Evolutionary conservation across 2,888 invertebrate genomes (phyloP).

Genomic region (Cerastis rubricosa): DNA sequence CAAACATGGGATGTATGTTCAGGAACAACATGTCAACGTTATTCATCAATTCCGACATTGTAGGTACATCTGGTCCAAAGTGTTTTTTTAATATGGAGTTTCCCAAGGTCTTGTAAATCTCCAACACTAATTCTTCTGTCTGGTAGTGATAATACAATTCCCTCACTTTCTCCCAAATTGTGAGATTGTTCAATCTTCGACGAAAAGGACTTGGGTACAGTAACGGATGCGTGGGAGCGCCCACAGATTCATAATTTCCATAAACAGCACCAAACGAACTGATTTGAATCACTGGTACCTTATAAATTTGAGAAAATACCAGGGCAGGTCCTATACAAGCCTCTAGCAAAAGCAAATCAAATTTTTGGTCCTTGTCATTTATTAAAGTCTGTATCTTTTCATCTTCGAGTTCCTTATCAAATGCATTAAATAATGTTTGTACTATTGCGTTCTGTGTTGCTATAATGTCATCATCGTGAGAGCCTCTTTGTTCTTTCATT

Average conservation of each 20-base stretch:
- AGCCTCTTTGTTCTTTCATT: not conserved
- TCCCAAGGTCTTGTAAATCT: not conserved
- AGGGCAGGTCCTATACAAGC: slow-evolving; percentile 55
- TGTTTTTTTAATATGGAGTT: slow-evolving; percentile 41
- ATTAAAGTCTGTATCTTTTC: slow-evolving; percentile 65
- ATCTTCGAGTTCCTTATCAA: slow-evolving; percentile 45
- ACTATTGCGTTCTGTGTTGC: slow-evolving; percentile 26
- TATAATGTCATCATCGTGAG: slow-evolving; percentile 4
- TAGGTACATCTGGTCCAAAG: slow-evolving; percentile 65
- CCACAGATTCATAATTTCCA: slow-evolving; percentile 63
- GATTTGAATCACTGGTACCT: slow-evolving; percentile 71
- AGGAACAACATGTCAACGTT: slow-evolving; percentile 72
- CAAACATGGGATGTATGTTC: slow-evolving; percentile 71
- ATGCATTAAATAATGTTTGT: slow-evolving; percentile 27
- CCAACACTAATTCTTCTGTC: not conserved
- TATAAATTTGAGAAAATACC: slow-evolving; percentile 62
- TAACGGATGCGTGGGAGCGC: slow-evolving; percentile 70
- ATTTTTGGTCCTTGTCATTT: slow-evolving; percentile 61
- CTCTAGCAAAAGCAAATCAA: slow-evolving; percentile 72
- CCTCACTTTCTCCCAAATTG: slow-evolving; percentile 68
- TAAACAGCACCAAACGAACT: slow-evolving; percentile 69
- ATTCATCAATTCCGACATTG: slow-evolving; percentile 59
- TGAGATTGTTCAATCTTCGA: slow-evolving; percentile 65
- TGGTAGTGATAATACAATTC: slow-evolving; percentile 61
- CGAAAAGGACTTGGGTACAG: slow-evolving; percentile 63